Evolutionary conservation across 1,140 invertebrate genomes (phyloP).

Genomic region (Drosophila pseudoobscura): DNA sequence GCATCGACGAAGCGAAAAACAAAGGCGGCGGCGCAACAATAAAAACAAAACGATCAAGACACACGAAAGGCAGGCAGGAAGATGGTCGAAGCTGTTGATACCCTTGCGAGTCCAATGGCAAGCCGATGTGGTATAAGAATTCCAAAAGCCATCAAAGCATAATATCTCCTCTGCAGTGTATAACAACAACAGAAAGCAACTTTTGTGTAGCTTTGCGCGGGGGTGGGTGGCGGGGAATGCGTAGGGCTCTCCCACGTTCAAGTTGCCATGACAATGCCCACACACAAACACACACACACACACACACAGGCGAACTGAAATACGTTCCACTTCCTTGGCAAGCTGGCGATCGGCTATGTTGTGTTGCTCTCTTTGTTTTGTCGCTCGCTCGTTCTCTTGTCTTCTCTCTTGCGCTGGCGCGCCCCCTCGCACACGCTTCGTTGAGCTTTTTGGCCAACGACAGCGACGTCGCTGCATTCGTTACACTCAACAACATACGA

Average conservation of each 20-base stretch:
- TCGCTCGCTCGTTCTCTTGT: conserved; percentile 8
- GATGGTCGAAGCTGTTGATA: too few relatives aligned
- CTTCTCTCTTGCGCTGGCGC: conserved; percentile 5
- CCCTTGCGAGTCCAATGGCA: too few relatives aligned
- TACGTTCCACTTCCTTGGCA: conserved; percentile 68
- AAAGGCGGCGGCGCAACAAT: conserved; percentile 46
- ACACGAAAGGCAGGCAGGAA: conserved; percentile 11
- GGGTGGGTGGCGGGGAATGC: conserved; percentile 3
- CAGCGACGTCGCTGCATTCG: conserved; percentile 23
- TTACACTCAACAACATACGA: not conserved
- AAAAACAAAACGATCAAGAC: conserved; percentile 39
- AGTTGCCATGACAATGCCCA: conserved; percentile 46
- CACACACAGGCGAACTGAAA: conserved; percentile 4
- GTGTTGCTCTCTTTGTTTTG: conserved; percentile 13
- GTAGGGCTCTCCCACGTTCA: conserved; percentile 77
- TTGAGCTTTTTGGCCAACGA: conserved; percentile 64
- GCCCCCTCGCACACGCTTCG: conserved; percentile 48
- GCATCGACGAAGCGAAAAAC: conserved; percentile 21
- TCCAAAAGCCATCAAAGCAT: too few relatives aligned
- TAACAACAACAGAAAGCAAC: conserved; percentile 39
- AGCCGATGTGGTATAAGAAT: too few relatives aligned
- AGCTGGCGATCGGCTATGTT: conserved; percentile 14
- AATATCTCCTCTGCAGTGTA: not conserved
- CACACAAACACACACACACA: conserved; percentile 3
- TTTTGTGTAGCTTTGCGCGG: conserved; percentile 28